Evolutionary conservation across 2,113 vertebrate genomes (phyloP).

Genomic region (Lamprotornis superbus): DNA sequence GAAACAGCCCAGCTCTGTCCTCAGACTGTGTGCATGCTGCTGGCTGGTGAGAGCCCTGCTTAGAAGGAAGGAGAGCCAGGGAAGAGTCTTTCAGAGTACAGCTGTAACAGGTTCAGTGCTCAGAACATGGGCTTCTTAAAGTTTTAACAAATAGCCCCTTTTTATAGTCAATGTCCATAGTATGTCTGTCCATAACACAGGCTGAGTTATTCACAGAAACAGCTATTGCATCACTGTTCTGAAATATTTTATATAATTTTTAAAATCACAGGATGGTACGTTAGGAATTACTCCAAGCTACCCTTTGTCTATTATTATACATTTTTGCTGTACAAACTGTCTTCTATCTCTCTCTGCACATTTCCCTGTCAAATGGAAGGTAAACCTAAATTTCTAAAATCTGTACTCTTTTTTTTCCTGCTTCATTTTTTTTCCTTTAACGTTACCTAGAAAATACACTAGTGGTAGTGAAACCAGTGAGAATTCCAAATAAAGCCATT

Average conservation of each 20-base stretch:
- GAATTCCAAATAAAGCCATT: background rate
- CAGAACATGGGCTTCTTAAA: background rate
- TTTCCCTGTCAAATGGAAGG: background rate
- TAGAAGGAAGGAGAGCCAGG: background rate
- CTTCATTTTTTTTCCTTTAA: background rate
- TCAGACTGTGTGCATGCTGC: background rate
- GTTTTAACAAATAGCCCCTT: background rate
- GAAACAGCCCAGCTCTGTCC: background rate
- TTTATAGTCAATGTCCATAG: background rate
- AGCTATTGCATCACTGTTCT: background rate
- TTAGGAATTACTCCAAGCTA: background rate
- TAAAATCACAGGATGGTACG: background rate
- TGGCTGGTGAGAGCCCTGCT: background rate
- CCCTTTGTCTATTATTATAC: background rate
- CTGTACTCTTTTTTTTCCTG: background rate
- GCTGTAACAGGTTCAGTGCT: background rate
- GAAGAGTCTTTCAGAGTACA: background rate
- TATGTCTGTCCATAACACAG: background rate
- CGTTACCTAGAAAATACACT: background rate
- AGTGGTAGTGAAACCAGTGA: background rate
- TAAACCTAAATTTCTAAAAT: background rate
- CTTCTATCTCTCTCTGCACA: background rate
- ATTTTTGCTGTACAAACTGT: background rate
- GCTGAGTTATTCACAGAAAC: background rate
- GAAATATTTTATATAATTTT: background rate